These are phyloP conservation scores for Lepidotrigona ventralis DNA, from an alignment of 1,140 invertebrate genomes.

Conservation along the genomic window DNA sequence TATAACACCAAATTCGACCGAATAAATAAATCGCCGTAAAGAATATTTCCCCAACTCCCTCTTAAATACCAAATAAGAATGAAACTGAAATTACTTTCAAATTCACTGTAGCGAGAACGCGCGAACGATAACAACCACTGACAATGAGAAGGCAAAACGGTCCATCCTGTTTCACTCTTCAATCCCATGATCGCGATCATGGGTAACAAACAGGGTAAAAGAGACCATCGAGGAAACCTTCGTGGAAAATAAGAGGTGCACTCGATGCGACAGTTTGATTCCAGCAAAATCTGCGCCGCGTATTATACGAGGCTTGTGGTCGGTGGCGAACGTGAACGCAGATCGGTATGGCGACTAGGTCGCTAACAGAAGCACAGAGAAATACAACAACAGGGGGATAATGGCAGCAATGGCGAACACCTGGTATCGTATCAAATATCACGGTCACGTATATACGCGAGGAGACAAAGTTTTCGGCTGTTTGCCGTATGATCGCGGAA, in stretches of 20 bases:
- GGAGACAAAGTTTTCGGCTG: slow-evolving; percentile 54
- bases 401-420: slow-evolving; percentile 52
- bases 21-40: not conserved
- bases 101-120: too few species aligned
- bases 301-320: not conserved
- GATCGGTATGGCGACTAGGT: slow-evolving; percentile 34
- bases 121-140: not conserved
- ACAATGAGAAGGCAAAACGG: not conserved
- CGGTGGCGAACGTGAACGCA: slow-evolving; percentile 4
- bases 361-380: slow-evolving; percentile 24
- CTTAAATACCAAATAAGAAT: not conserved
- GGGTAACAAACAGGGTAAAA: too few species aligned
- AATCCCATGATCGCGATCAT: not conserved
- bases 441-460: slow-evolving; percentile 58
- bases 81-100: not conserved
- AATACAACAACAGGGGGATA: slow-evolving; percentile 29
- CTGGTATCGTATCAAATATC: slow-evolving; percentile 64
- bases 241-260: not conserved
- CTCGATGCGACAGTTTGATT: not conserved
- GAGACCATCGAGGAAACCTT: not conserved
- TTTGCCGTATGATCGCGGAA: slow-evolving; percentile 61
- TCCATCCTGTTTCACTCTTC: not conserved
- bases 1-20: not conserved
- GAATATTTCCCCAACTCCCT: not conserved
- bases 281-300: not conserved